Conservation (phyloP, 53 echinoderm and acorn worm genomes). For the Mesocentrotus franciscanus region DNA sequence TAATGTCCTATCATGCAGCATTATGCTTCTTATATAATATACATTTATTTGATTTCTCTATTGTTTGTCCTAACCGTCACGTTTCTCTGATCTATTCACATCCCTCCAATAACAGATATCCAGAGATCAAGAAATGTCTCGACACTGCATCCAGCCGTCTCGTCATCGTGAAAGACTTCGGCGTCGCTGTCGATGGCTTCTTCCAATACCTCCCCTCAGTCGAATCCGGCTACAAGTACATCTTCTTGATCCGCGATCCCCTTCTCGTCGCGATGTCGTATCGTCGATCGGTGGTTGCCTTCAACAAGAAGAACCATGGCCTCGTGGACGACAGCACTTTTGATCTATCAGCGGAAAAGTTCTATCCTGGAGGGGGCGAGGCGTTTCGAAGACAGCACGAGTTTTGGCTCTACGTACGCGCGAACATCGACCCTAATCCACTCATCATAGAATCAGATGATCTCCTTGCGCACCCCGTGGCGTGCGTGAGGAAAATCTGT, state of each 20-base stretch:
- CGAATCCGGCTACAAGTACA: constrained; percentile 36
- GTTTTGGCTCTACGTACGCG: background rate
- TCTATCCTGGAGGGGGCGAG: constrained; percentile 27
- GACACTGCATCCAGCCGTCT: constrained; percentile 3
- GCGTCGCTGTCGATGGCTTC: background rate
- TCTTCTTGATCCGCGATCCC: constrained; percentile 54
- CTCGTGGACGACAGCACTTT: constrained; percentile 3
- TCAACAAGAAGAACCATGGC: background rate
- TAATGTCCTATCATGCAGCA: too few species aligned
- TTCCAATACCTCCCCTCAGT: constrained; percentile 37
- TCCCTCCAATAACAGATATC: background rate
- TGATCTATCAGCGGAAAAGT: background rate
- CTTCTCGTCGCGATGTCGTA: constrained; percentile 19
- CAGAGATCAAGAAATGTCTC: constrained; percentile 8
- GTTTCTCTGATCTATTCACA: background rate
- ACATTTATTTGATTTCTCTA: background rate
- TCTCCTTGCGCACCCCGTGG: constrained; percentile 19
- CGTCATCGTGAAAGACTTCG: constrained; percentile 51
- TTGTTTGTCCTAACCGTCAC: background rate
- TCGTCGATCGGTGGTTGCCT: constrained; percentile 22
- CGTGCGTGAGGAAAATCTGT: constrained; percentile 47
- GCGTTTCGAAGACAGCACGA: constrained; percentile 30
- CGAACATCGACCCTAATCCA: constrained; percentile 19
- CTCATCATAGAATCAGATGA: constrained; percentile 34
- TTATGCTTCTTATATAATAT: too few species aligned